These are phyloP conservation scores for Bryconaethiops microstoma DNA, from an alignment of 2,797 vertebrate species.

Conservation along the genomic window DNA sequence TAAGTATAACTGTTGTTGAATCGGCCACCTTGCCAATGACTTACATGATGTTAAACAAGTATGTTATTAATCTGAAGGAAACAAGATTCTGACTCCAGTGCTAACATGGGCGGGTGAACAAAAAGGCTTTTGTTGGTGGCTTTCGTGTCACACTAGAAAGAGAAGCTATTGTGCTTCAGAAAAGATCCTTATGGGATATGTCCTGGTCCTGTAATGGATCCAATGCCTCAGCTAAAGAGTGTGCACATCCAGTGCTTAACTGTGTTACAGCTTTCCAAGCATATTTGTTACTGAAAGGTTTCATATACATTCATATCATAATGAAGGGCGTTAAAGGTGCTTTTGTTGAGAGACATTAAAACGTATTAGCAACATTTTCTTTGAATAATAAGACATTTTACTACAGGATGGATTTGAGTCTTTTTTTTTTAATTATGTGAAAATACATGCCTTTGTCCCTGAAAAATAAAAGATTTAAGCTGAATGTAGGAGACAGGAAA, in stretches of 20 bases:
- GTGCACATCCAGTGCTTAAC: constrained; percentile 59
- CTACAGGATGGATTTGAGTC: constrained; percentile 51
- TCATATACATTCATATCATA: neutral
- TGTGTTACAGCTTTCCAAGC: constrained; percentile 44
- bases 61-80: constrained; percentile 69
- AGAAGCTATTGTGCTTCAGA: constrained; percentile 78
- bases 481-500: constrained; percentile 71
- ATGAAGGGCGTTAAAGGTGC: neutral
- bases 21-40: neutral
- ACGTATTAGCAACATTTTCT: neutral
- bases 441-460: constrained; percentile 75
- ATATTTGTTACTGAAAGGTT: neutral
- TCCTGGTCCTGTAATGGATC: constrained; percentile 78
- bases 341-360: neutral
- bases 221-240: constrained; percentile 66
- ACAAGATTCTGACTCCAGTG: constrained; percentile 65
- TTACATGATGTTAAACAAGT: constrained; percentile 64
- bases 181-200: constrained; percentile 78
- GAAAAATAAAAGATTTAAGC: constrained; percentile 72
- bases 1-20: neutral
- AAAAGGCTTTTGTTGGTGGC: constrained; percentile 75
- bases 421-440: constrained; percentile 76
- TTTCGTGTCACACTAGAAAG: constrained; percentile 76
- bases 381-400: constrained; percentile 58
- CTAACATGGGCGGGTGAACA: constrained; percentile 75